These are phyloP conservation scores for Ancistrus triradiatus DNA, from an alignment of 2,113 vertebrate species.

Conservation along the genomic window DNA sequence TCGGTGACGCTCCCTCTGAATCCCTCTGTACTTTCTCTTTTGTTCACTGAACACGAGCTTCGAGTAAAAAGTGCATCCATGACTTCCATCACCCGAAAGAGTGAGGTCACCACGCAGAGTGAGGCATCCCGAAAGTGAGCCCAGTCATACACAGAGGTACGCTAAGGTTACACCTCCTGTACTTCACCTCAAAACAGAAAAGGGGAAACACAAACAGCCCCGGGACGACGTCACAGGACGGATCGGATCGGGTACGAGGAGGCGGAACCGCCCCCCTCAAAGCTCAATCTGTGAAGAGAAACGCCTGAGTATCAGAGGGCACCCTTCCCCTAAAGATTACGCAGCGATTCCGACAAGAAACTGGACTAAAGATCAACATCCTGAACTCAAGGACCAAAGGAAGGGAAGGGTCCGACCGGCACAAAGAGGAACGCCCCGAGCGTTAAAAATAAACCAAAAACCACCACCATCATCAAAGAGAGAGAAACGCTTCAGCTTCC, in stretches of 20 bases:
- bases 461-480: neutral
- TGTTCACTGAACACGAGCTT: neutral
- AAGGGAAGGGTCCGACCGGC: constrained; percentile 54
- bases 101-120: constrained; percentile 36
- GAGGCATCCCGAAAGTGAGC: constrained; percentile 25
- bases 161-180: neutral
- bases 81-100: constrained; percentile 11
- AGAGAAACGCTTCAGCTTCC: too few relatives aligned
- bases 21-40: too few relatives aligned
- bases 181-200: neutral
- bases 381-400: constrained; percentile 52
- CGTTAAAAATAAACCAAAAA: constrained; percentile 21
- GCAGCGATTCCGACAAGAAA: constrained; percentile 29
- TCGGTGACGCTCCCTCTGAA: too few relatives aligned
- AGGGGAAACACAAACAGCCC: neutral
- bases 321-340: too few relatives aligned
- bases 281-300: too few relatives aligned
- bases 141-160: constrained; percentile 16
- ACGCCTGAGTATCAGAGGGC: too few relatives aligned
- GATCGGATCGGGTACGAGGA: too few relatives aligned
- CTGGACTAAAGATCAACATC: too few relatives aligned
- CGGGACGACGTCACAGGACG: neutral
- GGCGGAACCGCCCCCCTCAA: too few relatives aligned
- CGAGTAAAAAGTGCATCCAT: neutral
- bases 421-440: constrained; percentile 36